Evolutionary conservation across 2,797 vertebrate genomes (phyloP).

Genomic region (Enteromius trimaculatus): DNA sequence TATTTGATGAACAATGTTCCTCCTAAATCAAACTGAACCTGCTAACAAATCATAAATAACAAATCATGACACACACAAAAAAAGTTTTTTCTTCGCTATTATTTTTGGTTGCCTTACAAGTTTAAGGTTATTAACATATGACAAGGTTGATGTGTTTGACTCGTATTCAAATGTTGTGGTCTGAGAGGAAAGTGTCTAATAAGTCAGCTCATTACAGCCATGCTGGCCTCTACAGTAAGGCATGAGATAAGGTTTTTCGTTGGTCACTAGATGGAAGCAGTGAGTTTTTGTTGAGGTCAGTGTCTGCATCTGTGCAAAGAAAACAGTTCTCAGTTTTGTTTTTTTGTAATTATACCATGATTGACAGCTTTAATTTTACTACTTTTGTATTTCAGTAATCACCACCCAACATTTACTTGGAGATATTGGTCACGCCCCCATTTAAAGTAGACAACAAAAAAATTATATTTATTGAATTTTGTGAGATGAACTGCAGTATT

Average conservation of each 20-base stretch:
- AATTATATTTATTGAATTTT: neutral
- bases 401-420: neutral
- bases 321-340: neutral
- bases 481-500: neutral
- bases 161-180: slow-evolving; percentile 9
- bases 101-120: neutral
- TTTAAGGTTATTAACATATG: neutral
- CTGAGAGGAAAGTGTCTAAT: neutral
- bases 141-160: neutral
- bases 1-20: neutral
- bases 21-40: neutral
- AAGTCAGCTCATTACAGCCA: neutral
- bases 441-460: neutral
- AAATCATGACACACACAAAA: neutral
- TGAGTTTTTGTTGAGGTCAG: slow-evolving; percentile 49
- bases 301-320: neutral
- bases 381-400: neutral
- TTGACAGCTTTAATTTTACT: neutral
- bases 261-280: slow-evolving; percentile 71
- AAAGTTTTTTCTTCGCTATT: neutral
- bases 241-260: neutral
- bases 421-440: neutral
- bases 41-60: neutral
- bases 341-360: neutral
- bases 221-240: neutral